Evolutionary conservation across 2,888 invertebrate species (phyloP), one percentile per base, ranked within the genome.

Genomic region (Noctua pronuba): DNA sequence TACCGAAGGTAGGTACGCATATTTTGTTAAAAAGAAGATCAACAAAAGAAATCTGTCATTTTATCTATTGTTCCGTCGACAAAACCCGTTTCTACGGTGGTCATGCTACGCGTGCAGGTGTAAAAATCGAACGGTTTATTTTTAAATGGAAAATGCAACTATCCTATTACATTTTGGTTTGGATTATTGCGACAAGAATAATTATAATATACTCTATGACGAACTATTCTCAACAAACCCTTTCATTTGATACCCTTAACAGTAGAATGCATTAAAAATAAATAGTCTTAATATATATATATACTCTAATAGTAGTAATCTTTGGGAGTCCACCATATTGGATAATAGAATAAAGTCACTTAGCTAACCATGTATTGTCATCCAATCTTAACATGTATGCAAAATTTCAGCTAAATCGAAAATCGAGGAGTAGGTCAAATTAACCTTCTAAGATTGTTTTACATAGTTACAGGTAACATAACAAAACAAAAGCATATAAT

Each of bases 1-100:
- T 49, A 18, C 65, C 31, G 1, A n/a, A 41, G 16, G 1, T n/a
- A 38, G 13, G 2, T 38, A 41, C 38, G 65, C 44, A 60, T 80
- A 38, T 49, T 68, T 67, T 81, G 66, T 66, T 38, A 13, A 64
- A n/a, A n/a, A n/a, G n/a, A n/a, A n/a, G n/a, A n/a, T n/a, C n/a
- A n/a, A n/a, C n/a, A n/a, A n/a, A n/a, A n/a, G n/a, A n/a, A n/a
- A n/a, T n/a, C n/a, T n/a, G n/a, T n/a, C n/a, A n/a, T n/a, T n/a
- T n/a, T n/a, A n/a, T n/a, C n/a, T n/a, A n/a, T n/a, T n/a, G n/a
- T n/a, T n/a, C n/a, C n/a, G n/a, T n/a, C n/a, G n/a, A n/a, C n/a
- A n/a, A n/a, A n/a, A n/a, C n/a, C n/a, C n/a, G n/a, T n/a, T n/a
- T n/a, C n/a, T n/a, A n/a, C n/a, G n/a, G n/a, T n/a, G n/a, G n/a